These are phyloP conservation scores for Drosophila littoralis DNA, from an alignment of 1,140 invertebrate genomes.

Conservation along the genomic window DNA sequence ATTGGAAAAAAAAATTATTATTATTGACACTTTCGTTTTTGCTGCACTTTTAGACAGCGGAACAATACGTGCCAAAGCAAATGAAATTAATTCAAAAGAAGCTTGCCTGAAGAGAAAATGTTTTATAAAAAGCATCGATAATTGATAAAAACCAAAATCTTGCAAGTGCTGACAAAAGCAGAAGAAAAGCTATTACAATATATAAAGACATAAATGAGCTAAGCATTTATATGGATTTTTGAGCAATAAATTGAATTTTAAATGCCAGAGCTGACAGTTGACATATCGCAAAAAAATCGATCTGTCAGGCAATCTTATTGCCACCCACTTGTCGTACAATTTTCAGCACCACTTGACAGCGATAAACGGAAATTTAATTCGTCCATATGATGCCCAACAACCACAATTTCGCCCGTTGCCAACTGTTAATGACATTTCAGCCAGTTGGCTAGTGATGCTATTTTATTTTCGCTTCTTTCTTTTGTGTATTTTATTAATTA, in stretches of 20 bases:
- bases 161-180: neutral
- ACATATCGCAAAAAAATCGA: neutral
- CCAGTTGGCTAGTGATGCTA: neutral
- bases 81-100: neutral
- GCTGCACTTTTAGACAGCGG: neutral
- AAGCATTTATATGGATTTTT: neutral
- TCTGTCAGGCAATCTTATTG: slow-evolving; percentile 4
- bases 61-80: neutral
- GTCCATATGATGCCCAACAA: slow-evolving; percentile 33
- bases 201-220: neutral
- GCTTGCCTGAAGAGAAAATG: neutral
- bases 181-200: neutral
- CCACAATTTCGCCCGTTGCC: slow-evolving; percentile 19
- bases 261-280: neutral
- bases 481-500: slow-evolving; percentile 59
- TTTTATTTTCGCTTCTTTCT: slow-evolving; percentile 20
- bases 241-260: neutral
- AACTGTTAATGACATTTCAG: slow-evolving; percentile 70
- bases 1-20: slow-evolving; percentile 70
- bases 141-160: neutral
- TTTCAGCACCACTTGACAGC: slow-evolving; percentile 44
- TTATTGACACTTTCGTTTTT: slow-evolving; percentile 50
- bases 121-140: neutral
- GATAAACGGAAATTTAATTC: slow-evolving; percentile 67
- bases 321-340: slow-evolving; percentile 19